Base-by-base conservation (phyloP, 2,113 vertebrate species). In the Passer montanus region DNA sequence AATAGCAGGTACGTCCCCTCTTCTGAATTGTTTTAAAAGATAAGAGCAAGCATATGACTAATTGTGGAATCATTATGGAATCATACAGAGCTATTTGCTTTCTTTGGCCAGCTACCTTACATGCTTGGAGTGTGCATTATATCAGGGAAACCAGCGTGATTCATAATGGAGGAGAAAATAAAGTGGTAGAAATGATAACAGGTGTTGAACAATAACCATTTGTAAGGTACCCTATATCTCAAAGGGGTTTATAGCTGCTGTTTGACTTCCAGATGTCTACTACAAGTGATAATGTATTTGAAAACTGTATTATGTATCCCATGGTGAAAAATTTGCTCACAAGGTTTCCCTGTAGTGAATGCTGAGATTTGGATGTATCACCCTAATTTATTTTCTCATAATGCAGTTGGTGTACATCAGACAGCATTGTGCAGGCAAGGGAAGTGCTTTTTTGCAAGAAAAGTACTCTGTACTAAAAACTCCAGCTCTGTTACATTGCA, bases 261-360 rank as follows among this genome's bases (percentile, higher is more conserved):
- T 59, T 93, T 83, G 75, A 80, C 70, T 95, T 88, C 31, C 78
- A 88, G 70, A 43, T 83, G 55, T 77, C 72, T 93, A 11, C 87
- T 73, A 11, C 53, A 19, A n/a, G n/a, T 33, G 49, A 52, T 63
- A 58, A 69, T 47, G 44, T 55, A 70, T 84, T 69, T 84, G 56
- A 83, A 70, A 55, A 70, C 30, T 5, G 2, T 46, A 30, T 49
- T 79, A 22, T 43, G 6, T 66, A 69, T 69, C 63, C 78, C 56
- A 26, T 26, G 75, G 78, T 86, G 63, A 55, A 91, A 89, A 50
- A 74, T 63, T 52, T 66, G 27, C 47, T 80, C 68, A 18, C 59
- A 83, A 41, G 24, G 4, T 79, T 85, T 91, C 55, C 70, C 59
- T 50, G 39, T 39, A 79, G 74, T 22, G 33, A 91, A 74, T 4